Percentiles rank a stretch among this genome's conserved stretches.
phyloP scores from a whole-genome alignment of 2,113 vertebrate species.

The Blennius ocellaris region DNA sequence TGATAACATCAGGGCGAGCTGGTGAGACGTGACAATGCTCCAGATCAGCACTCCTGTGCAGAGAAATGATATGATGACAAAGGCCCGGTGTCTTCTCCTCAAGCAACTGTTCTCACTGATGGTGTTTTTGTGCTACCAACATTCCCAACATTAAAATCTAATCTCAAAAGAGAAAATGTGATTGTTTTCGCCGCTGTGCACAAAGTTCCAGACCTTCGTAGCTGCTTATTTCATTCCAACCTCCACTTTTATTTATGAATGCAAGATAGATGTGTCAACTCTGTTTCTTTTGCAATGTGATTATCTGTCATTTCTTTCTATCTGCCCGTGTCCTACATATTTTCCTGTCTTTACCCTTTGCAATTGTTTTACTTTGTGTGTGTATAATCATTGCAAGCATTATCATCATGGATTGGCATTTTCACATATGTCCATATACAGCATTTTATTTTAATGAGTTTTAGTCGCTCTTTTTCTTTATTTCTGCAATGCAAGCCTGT shows the following conservation, averaged over 20 bases:
- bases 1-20: constrained; percentile 54
- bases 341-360: neutral
- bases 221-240: constrained; percentile 42
- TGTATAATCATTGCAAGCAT: constrained; percentile 6
- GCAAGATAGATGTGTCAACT: constrained; percentile 59
- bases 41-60: constrained; percentile 42
- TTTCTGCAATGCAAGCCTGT: neutral
- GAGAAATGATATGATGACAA: constrained; percentile 41
- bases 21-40: constrained; percentile 56
- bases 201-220: neutral
- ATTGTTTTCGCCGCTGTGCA: too few relatives aligned
- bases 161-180: constrained; percentile 33
- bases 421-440: constrained; percentile 21
- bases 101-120: constrained; percentile 31
- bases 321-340: constrained; percentile 16
- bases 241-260: constrained; percentile 54
- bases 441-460: constrained; percentile 23
- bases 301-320: constrained; percentile 55
- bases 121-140: constrained; percentile 27
- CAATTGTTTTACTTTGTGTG: constrained; percentile 8
- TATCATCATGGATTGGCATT: constrained; percentile 15
- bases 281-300: constrained; percentile 26
- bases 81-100: constrained; percentile 34
- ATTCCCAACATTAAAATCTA: constrained; percentile 44
- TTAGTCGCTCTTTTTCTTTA: neutral